Percentiles rank a stretch among this genome's conserved stretches.
Evolutionary conservation across 2,888 invertebrate genomes (phyloP).

Genomic region (Drosophila neutralis): DNA sequence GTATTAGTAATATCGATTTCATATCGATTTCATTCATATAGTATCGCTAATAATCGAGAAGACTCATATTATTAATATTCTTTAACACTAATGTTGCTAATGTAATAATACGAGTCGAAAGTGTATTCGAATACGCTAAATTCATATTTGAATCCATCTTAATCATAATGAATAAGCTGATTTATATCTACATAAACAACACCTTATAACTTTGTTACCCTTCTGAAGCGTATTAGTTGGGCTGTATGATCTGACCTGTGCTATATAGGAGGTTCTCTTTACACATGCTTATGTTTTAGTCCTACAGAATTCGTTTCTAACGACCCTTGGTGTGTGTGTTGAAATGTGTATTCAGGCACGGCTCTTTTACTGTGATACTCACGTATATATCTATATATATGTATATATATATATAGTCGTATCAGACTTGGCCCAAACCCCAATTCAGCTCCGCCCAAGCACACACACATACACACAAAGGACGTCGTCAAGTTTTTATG

Average conservation of each 20-base stretch:
- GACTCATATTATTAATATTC: neutral
- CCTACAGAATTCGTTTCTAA: slow-evolving; percentile 1
- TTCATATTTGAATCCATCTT: neutral
- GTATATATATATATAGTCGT: slow-evolving; percentile 4
- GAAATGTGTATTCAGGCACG: slow-evolving; percentile 15
- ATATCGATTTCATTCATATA: too few relatives aligned
- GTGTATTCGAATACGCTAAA: neutral
- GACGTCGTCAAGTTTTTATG: slow-evolving; percentile 56
- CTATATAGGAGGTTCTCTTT: too few relatives aligned
- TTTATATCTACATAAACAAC: neutral
- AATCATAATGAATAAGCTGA: neutral
- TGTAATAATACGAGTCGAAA: neutral
- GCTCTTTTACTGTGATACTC: slow-evolving; percentile 1
- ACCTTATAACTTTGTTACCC: neutral
- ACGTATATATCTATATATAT: neutral
- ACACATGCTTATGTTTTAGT: neutral
- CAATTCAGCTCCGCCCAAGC: slow-evolving; percentile 11
- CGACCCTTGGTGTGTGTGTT: slow-evolving; percentile 3
- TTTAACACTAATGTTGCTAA: too few relatives aligned
- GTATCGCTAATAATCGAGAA: neutral
- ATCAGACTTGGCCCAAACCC: slow-evolving; percentile 30
- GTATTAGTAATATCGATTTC: neutral
- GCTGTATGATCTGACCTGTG: neutral
- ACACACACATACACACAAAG: slow-evolving; percentile 17
- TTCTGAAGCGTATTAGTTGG: too few relatives aligned